Evolutionary conservation across 2,888 invertebrate genomes (phyloP).

Genomic region (Nesidiocoris tenuis): DNA sequence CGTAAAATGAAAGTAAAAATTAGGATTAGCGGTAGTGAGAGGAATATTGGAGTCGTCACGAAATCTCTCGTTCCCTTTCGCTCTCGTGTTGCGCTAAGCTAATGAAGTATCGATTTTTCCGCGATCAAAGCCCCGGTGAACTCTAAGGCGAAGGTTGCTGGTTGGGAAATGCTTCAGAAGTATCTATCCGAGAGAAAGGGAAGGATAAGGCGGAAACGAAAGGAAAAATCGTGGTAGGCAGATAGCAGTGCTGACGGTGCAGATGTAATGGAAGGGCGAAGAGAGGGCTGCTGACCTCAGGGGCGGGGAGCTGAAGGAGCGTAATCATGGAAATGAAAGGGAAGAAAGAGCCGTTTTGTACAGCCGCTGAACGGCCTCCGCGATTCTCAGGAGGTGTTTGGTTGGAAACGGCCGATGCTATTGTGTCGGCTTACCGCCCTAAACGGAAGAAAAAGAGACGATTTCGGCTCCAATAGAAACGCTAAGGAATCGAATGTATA

Average conservation of each 20-base stretch:
- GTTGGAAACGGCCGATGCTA: neutral
- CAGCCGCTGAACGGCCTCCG: neutral
- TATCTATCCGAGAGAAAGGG: too few relatives aligned
- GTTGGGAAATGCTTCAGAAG: too few relatives aligned
- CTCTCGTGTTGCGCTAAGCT: conserved; percentile 17
- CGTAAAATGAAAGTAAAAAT: too few relatives aligned
- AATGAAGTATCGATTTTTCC: conserved; percentile 28
- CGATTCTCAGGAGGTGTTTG: neutral
- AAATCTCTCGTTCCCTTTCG: too few relatives aligned
- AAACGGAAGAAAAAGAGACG: neutral
- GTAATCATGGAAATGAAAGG: conserved; percentile 19
- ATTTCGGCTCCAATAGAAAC: too few relatives aligned
- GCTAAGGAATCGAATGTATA: too few relatives aligned
- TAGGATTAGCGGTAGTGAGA: too few relatives aligned
- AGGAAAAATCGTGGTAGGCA: neutral
- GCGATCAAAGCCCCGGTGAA: neutral
- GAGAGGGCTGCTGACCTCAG: neutral
- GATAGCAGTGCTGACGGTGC: too few relatives aligned
- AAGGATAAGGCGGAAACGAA: too few relatives aligned
- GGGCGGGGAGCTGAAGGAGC: conserved; percentile 6
- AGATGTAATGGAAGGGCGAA: neutral
- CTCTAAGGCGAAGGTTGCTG: neutral
- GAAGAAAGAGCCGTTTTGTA: conserved; percentile 2
- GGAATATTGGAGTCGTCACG: too few relatives aligned
- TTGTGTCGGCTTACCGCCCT: neutral